phyloP scores from a whole-genome alignment of 2,888 invertebrate species.

The Danaus chrysippus region DNA sequence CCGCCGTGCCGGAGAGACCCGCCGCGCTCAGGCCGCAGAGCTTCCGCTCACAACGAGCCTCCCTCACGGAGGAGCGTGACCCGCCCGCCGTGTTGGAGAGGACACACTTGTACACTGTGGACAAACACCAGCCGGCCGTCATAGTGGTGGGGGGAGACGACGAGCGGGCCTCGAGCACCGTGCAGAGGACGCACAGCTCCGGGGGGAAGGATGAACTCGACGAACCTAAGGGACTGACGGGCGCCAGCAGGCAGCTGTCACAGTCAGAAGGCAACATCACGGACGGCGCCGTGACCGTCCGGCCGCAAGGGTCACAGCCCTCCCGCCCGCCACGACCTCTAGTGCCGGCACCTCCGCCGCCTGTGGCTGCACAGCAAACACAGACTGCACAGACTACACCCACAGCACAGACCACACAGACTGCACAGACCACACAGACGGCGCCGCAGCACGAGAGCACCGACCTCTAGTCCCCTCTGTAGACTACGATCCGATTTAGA shows the following conservation, averaged over 20 bases:
- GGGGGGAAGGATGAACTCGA: slow-evolving; percentile 69
- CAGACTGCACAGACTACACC: slow-evolving; percentile 39
- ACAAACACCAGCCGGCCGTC: slow-evolving; percentile 86
- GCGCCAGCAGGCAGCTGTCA: slow-evolving; percentile 69
- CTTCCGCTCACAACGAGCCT: slow-evolving; percentile 67
- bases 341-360: slow-evolving; percentile 61
- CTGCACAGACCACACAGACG: slow-evolving; percentile 40
- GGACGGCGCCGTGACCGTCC: slow-evolving; percentile 68
- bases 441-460: slow-evolving; percentile 46
- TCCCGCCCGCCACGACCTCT: slow-evolving; percentile 54
- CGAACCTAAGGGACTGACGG: slow-evolving; percentile 55
- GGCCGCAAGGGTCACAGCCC: slow-evolving; percentile 44
- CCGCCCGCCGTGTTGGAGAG: slow-evolving; percentile 80
- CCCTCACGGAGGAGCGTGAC: slow-evolving; percentile 40
- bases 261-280: slow-evolving; percentile 82
- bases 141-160: slow-evolving; percentile 74
- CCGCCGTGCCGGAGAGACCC: slow-evolving; percentile 90
- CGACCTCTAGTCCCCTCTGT: slow-evolving; percentile 52
- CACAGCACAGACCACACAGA: slow-evolving; percentile 45
- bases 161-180: slow-evolving; percentile 53
- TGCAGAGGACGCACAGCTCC: slow-evolving; percentile 71
- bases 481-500: slow-evolving; percentile 1
- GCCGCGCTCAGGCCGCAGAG: slow-evolving; percentile 81
- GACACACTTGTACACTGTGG: slow-evolving; percentile 85
- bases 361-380: slow-evolving; percentile 41